Conservation (phyloP, 2,797 vertebrate species). For the Anguilla pacifica region DNA sequence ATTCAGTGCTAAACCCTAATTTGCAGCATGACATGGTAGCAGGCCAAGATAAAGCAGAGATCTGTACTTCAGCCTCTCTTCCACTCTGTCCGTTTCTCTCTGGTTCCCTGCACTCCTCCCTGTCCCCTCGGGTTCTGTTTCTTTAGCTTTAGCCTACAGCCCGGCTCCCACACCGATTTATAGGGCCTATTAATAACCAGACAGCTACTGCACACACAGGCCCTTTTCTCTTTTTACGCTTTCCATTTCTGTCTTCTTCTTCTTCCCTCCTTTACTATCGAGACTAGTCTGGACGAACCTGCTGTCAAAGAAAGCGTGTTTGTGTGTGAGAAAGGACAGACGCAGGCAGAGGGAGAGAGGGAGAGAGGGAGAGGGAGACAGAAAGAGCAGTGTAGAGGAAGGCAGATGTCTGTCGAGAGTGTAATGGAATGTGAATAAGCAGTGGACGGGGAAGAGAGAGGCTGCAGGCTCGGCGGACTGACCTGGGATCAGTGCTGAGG, state of each 20-base stretch:
- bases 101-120: slow-evolving; percentile 5
- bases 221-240: neutral
- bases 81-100: slow-evolving; percentile 4
- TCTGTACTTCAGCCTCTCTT: neutral
- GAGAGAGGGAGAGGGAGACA: neutral
- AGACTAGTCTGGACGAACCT: slow-evolving; percentile 21
- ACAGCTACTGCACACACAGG: neutral
- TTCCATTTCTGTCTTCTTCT: slow-evolving; percentile 1
- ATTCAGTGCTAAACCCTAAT: neutral
- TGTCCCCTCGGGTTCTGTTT: slow-evolving; percentile 24
- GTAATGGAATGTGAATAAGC: neutral
- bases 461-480: neutral
- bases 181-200: neutral
- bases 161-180: slow-evolving; percentile 2
- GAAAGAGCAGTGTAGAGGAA: neutral
- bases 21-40: neutral
- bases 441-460: slow-evolving; percentile 6
- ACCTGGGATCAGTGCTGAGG: neutral
- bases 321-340: neutral
- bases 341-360: neutral
- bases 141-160: slow-evolving; percentile 17
- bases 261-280: slow-evolving; percentile 12
- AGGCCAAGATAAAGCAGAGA: slow-evolving; percentile 45
- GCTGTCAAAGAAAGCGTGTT: neutral
- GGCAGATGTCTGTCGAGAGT: neutral